These are phyloP conservation scores for Fringilla coelebs DNA, from an alignment of 2,797 vertebrate species.

Conservation along the genomic window DNA sequence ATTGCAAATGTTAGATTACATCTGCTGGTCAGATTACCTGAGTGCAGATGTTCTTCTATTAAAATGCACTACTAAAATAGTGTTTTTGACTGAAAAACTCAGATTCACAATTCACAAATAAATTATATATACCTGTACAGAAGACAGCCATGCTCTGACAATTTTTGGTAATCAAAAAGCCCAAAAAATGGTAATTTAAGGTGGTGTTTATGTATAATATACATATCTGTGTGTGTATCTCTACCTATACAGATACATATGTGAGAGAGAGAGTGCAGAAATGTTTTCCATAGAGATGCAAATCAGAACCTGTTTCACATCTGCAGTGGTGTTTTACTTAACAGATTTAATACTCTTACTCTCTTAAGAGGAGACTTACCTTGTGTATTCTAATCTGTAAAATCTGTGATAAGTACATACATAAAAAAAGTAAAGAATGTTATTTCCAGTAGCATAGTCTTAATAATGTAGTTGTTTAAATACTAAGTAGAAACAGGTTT, in stretches of 20 bases:
- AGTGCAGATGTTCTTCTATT: background rate
- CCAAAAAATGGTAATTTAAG: background rate
- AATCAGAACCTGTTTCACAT: background rate
- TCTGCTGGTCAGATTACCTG: background rate
- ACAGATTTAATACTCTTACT: background rate
- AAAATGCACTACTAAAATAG: background rate
- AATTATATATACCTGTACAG: background rate
- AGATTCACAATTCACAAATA: background rate
- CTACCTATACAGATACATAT: no score
- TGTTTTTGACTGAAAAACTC: background rate
- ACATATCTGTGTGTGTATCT: background rate
- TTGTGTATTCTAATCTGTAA: background rate
- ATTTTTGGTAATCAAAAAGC: background rate
- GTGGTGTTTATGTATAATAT: background rate
- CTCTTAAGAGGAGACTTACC: background rate
- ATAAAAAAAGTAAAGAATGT: background rate
- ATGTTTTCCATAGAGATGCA: background rate
- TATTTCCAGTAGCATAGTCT: background rate
- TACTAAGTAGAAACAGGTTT: background rate
- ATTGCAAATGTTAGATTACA: background rate
- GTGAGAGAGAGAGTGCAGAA: background rate
- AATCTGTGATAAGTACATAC: background rate
- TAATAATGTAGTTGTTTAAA: background rate
- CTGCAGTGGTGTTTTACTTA: background rate
- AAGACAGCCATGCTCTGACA: background rate